Evolutionary conservation across 53 echinoderm and acorn worm genomes (phyloP).

Genomic region (Echinometra lucunter): DNA sequence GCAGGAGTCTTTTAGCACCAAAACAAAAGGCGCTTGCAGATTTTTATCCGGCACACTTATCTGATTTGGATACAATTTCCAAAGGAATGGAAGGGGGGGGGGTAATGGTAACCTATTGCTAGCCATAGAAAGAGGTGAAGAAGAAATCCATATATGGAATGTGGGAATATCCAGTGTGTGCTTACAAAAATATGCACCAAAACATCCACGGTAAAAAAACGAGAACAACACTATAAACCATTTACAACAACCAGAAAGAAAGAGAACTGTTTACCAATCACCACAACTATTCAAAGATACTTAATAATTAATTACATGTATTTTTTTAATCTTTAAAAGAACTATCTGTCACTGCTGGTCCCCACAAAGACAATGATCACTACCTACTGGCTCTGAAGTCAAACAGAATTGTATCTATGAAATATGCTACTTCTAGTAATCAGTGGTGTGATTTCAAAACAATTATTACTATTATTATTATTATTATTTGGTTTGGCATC

Average conservation of each 20-base stretch:
- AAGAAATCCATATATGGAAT: constrained; percentile 18
- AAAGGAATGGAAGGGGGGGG: background rate
- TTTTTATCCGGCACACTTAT: constrained; percentile 54
- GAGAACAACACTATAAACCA: background rate
- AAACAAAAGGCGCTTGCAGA: constrained; percentile 54
- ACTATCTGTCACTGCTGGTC: background rate
- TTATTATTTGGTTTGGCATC: no score
- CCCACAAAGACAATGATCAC: background rate
- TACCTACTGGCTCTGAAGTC: background rate
- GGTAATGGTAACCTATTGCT: background rate
- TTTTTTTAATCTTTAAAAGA: background rate
- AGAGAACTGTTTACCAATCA: background rate
- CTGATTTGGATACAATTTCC: constrained; percentile 57
- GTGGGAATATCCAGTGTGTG: background rate
- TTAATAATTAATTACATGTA: background rate
- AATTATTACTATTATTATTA: no score
- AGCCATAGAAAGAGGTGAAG: background rate
- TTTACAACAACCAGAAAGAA: background rate
- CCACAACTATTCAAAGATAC: no score
- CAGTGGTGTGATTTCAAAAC: background rate
- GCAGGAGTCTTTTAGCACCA: constrained; percentile 52
- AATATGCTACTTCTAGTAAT: background rate
- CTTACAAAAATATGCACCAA: background rate
- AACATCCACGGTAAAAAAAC: background rate
- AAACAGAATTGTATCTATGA: background rate